phyloP scores from a whole-genome alignment of 2,888 invertebrate genomes.

The Diarsia mendica region DNA sequence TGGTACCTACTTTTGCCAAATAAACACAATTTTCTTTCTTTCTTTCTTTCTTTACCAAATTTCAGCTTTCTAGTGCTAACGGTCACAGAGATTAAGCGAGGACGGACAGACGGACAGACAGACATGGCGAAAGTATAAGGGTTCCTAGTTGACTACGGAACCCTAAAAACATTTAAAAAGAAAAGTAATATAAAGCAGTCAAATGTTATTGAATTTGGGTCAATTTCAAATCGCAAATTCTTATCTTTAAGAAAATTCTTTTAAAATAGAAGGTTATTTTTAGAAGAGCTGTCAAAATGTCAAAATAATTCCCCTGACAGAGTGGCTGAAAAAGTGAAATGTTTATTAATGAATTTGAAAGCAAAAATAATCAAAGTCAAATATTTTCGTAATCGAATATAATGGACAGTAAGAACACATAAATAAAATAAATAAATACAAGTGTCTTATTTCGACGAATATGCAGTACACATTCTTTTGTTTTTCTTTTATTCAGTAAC shows the following conservation, averaged over 20 bases:
- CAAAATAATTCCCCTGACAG: slow-evolving; percentile 35
- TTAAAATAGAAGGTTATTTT: slow-evolving; percentile 17
- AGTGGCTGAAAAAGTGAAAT: slow-evolving; percentile 16
- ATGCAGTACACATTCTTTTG: background rate
- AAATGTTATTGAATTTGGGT: background rate
- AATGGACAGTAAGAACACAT: background rate
- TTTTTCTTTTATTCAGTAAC: background rate
- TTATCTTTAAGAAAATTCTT: background rate
- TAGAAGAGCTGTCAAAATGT: slow-evolving; percentile 33
- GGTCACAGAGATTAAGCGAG: no score
- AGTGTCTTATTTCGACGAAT: background rate
- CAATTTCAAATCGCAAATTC: background rate
- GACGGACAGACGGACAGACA: no score
- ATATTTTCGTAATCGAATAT: background rate
- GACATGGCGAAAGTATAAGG: no score
- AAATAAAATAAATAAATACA: background rate
- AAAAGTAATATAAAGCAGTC: background rate
- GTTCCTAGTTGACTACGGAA: no score
- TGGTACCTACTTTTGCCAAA: no score
- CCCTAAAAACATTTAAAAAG: no score
- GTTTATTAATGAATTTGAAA: background rate
- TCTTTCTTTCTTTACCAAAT: no score
- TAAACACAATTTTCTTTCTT: no score
- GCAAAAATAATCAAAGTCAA: background rate
- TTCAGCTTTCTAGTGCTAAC: no score